Conservation (phyloP, 2,888 invertebrate genomes). For the Exephanes ischioxanthus region DNA sequence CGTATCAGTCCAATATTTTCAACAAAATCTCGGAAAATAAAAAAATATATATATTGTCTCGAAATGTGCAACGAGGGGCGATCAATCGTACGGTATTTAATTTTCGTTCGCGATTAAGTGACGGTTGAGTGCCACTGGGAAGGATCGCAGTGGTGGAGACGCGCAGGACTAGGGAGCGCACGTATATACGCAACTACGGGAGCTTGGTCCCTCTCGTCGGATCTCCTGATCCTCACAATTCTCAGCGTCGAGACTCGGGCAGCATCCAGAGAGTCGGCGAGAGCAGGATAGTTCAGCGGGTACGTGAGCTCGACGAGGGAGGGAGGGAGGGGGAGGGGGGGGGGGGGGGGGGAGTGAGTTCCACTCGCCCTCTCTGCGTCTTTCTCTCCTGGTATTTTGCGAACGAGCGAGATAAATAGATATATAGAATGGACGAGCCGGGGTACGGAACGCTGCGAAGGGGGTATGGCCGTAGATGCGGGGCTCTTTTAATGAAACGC, state of each 20-base stretch:
- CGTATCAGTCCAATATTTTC: no score
- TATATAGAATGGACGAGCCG: slow-evolving; percentile 34
- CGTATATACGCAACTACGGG: background rate
- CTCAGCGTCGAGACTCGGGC: slow-evolving; percentile 29
- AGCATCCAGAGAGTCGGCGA: slow-evolving; percentile 28
- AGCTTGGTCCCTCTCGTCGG: slow-evolving; percentile 11
- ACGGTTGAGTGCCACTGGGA: slow-evolving; percentile 27
- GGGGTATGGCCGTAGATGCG: slow-evolving; percentile 60
- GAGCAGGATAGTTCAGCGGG: slow-evolving; percentile 46
- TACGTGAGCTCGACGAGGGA: slow-evolving; percentile 47
- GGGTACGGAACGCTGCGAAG: slow-evolving; percentile 28
- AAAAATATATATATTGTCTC: no score
- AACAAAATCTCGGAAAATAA: no score
- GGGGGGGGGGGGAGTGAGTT: background rate
- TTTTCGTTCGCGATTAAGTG: background rate
- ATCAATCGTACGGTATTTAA: background rate
- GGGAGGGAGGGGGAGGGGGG: background rate
- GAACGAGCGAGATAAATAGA: slow-evolving; percentile 46
- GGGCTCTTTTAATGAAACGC: slow-evolving; percentile 82
- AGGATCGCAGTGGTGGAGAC: background rate
- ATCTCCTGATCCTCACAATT: slow-evolving; percentile 40
- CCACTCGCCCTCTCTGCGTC: background rate
- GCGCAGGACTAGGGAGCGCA: slow-evolving; percentile 3
- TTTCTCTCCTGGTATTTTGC: slow-evolving; percentile 33
- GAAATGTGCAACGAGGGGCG: no score